Conservation (phyloP, 2,888 invertebrate genomes). For the Mycalesis mineus region DNA sequence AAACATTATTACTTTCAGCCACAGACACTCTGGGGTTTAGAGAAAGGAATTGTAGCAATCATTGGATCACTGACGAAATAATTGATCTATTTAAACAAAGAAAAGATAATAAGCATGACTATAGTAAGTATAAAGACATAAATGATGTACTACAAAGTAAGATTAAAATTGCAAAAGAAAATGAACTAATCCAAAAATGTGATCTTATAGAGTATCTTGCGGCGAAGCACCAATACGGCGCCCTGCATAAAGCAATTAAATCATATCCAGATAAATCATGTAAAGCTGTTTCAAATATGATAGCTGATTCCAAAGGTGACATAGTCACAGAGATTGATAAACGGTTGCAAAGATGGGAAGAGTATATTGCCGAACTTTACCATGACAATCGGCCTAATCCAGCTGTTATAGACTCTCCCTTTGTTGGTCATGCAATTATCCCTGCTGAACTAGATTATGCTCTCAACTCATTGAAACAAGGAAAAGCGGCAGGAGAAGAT, state of each 20-base stretch:
- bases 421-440: neutral
- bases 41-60: too few relatives aligned
- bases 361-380: neutral
- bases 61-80: too few relatives aligned
- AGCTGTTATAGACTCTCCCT: neutral
- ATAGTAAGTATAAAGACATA: too few relatives aligned
- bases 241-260: neutral
- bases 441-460: too few relatives aligned
- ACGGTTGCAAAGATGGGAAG: neutral
- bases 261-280: neutral
- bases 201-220: neutral
- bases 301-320: too few relatives aligned
- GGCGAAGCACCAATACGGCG: neutral
- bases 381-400: neutral
- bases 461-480: too few relatives aligned
- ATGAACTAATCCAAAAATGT: neutral
- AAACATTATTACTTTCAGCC: too few relatives aligned
- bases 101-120: too few relatives aligned
- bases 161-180: neutral
- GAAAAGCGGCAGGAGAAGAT: neutral
- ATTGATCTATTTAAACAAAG: too few relatives aligned
- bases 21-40: too few relatives aligned
- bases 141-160: neutral
- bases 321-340: neutral
- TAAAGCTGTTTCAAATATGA: neutral